Evolutionary conservation across 1,140 invertebrate species (phyloP), one percentile per base, ranked within the genome.

Genomic region (Lepidostoma basale): DNA sequence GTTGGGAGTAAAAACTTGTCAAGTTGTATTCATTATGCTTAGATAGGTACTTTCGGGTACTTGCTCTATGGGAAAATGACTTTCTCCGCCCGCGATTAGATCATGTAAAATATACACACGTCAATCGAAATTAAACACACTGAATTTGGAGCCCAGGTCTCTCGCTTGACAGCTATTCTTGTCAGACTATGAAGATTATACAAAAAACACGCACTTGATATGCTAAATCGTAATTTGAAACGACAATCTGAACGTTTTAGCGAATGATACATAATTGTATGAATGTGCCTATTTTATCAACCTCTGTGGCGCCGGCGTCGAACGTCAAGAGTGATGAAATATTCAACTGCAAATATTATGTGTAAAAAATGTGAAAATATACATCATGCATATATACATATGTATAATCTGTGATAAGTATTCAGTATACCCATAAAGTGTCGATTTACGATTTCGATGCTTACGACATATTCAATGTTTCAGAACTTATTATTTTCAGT

Each of bases 31-130:
- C 20, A 25, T 49, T 23, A 49, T 23, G 14, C 45, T n/a, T n/a
- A n/a, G n/a, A n/a, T n/a, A n/a, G n/a, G n/a, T n/a, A n/a, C n/a
- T n/a, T n/a, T 23, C 45, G 6, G 22, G n/a, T 25, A 22, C 10
- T 40, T 59, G 33, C 33, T 23, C 56, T 39, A 59, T 59, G 56
- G 56, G 56, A 59, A 59, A 59, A n/a, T 23, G 20, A 42, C 56
- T 59, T 59, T 59, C 56, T 59, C 56, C 22, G 20, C 14, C 1
- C 2, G 14, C 3, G 52, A 36, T 56, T 56, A 56, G 6, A 56
- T 56, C 26, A 33, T 56, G 25, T 30, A 16, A 5, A 33, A 52
- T 54, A 20, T 36, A 56, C 30, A 56, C 16, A n/a, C 33, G 52
- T 56, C 45, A 49, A 9, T 49, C 6, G 45, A n/a, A 49, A 49